Conservation (phyloP, 2,113 vertebrate species). For the Chionis minor region DNA sequence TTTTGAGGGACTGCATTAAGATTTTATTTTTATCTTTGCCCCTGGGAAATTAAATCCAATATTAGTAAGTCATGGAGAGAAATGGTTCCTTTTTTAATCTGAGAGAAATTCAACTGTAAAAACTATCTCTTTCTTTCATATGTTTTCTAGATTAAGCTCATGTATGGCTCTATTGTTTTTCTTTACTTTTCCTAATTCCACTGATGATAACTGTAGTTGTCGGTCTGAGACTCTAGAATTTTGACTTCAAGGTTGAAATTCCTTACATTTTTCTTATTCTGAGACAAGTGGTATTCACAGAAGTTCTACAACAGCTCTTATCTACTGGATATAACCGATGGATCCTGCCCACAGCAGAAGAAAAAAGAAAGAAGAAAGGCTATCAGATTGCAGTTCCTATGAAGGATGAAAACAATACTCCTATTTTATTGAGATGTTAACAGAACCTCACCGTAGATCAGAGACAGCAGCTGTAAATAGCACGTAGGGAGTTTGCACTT, state of each 20-base stretch:
- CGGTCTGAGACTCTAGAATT: neutral
- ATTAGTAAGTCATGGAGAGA: constrained; percentile 3
- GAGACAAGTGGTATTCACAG: neutral
- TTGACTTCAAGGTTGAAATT: neutral
- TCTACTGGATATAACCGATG: neutral
- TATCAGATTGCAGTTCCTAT: neutral
- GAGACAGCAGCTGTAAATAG: neutral
- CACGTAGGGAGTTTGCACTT: neutral
- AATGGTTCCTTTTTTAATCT: neutral
- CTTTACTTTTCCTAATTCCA: neutral
- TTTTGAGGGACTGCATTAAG: constrained; percentile 32
- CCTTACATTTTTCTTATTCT: neutral
- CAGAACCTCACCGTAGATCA: neutral
- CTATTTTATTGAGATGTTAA: neutral
- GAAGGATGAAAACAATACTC: neutral
- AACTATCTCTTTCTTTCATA: neutral
- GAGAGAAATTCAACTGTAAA: constrained; percentile 21
- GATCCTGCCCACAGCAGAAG: neutral
- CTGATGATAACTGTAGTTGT: neutral
- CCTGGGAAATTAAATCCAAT: constrained; percentile 56
- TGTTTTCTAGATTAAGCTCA: neutral
- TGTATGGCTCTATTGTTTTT: neutral
- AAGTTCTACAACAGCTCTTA: neutral
- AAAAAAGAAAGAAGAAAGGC: neutral
- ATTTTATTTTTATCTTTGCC: constrained; percentile 51